A percentile compares a stretch with the other conserved stretches of the same genome.
Conservation (phyloP, 1,140 invertebrate species). For the Bathynomus jamesi region DNA sequence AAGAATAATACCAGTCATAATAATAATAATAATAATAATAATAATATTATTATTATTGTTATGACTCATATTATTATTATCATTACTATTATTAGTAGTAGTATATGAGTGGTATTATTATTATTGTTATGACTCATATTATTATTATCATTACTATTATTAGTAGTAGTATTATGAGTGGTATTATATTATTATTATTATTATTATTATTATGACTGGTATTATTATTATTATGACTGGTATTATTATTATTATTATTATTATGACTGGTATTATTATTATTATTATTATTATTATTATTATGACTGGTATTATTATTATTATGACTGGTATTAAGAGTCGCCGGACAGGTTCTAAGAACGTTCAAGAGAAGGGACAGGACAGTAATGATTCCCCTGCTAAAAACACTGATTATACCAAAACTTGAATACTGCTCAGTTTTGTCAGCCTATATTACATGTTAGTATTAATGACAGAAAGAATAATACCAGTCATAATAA, state of each 20-base stretch:
- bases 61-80: background rate
- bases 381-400: too few species aligned
- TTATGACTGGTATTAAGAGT: background rate
- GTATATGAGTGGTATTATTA: background rate
- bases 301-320: background rate
- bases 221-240: background rate
- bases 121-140: background rate
- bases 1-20: background rate
- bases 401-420: too few species aligned
- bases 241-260: background rate
- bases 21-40: background rate
- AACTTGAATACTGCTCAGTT: too few species aligned
- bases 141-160: background rate
- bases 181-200: background rate
- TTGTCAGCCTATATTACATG: too few species aligned
- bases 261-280: background rate
- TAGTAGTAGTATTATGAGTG: background rate
- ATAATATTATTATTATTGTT: background rate
- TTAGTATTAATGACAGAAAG: background rate
- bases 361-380: too few species aligned
- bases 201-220: background rate
- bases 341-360: too few species aligned
- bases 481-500: background rate
- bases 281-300: background rate
- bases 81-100: background rate